Percentiles rank a stretch among this genome's conserved stretches.
Evolutionary conservation across 2,113 vertebrate species (phyloP).

Genomic region (Nannobrachium achirus): DNA sequence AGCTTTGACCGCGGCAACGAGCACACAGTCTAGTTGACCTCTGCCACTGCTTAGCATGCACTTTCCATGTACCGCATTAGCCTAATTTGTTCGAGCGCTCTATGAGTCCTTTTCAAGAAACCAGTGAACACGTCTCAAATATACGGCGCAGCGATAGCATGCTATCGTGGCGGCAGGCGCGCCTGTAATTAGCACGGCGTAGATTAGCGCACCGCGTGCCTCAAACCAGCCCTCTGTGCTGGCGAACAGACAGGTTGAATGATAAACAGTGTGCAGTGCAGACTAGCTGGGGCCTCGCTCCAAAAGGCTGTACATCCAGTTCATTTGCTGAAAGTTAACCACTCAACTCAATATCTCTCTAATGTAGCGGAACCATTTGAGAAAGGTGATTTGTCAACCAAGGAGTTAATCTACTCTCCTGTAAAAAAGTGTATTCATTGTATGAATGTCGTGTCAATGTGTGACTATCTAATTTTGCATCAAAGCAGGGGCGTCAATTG

Average conservation of each 20-base stretch:
- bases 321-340: too few relatives aligned
- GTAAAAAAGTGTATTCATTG: too few relatives aligned
- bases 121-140: constrained; percentile 37
- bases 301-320: too few relatives aligned
- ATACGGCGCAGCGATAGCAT: background rate
- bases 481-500: too few relatives aligned
- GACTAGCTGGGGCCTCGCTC: background rate
- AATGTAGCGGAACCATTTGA: too few relatives aligned
- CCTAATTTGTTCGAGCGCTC: constrained; percentile 61
- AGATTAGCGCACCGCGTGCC: constrained; percentile 30
- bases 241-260: constrained; percentile 36
- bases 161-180: constrained; percentile 38
- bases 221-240: constrained; percentile 7
- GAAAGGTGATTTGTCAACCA: too few relatives aligned
- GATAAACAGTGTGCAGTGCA: constrained; percentile 36
- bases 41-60: constrained; percentile 52
- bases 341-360: too few relatives aligned
- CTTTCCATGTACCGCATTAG: constrained; percentile 55
- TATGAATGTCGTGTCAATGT: too few relatives aligned
- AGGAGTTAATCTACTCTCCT: too few relatives aligned
- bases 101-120: constrained; percentile 32
- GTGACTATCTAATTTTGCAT: too few relatives aligned
- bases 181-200: constrained; percentile 52
- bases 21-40: constrained; percentile 53
- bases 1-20: constrained; percentile 46